These are phyloP conservation scores for Vimba vimba DNA, from an alignment of 2,113 vertebrate genomes.

Conservation along the genomic window DNA sequence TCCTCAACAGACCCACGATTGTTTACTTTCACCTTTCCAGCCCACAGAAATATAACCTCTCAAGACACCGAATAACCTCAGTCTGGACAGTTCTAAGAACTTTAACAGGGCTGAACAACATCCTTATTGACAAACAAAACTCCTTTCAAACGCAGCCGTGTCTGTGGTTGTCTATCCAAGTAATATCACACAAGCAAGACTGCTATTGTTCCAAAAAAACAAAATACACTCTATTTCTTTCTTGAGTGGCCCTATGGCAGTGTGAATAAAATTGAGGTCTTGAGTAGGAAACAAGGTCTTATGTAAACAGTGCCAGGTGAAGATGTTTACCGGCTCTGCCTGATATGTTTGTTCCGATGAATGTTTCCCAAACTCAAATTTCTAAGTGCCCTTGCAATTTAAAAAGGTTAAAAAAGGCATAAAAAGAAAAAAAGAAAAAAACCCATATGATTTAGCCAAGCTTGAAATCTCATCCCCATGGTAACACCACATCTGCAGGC, in stretches of 20 bases:
- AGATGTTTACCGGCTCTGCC: background rate
- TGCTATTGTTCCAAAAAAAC: background rate
- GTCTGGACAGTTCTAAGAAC: background rate
- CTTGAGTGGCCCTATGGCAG: background rate
- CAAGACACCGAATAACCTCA: background rate
- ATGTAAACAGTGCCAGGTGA: slow-evolving; percentile 2
- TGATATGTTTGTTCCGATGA: slow-evolving; percentile 20
- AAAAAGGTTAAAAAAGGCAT: slow-evolving; percentile 13
- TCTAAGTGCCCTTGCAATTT: slow-evolving; percentile 39
- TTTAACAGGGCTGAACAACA: background rate
- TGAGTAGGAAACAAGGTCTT: background rate
- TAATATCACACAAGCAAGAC: background rate
- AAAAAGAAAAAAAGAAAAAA: slow-evolving; percentile 21
- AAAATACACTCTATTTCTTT: slow-evolving; percentile 18
- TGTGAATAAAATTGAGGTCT: background rate
- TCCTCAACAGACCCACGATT: background rate
- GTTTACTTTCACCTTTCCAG: background rate
- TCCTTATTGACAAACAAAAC: background rate
- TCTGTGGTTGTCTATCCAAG: background rate
- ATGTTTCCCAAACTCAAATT: slow-evolving; percentile 12
- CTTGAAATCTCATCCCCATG: slow-evolving; percentile 52
- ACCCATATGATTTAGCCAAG: slow-evolving; percentile 31
- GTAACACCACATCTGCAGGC: slow-evolving; percentile 55
- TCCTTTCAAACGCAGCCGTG: background rate
- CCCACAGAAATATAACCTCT: background rate